These are phyloP conservation scores for Drosophila mettleri DNA, from an alignment of 2,888 invertebrate species.

Conservation along the genomic window DNA sequence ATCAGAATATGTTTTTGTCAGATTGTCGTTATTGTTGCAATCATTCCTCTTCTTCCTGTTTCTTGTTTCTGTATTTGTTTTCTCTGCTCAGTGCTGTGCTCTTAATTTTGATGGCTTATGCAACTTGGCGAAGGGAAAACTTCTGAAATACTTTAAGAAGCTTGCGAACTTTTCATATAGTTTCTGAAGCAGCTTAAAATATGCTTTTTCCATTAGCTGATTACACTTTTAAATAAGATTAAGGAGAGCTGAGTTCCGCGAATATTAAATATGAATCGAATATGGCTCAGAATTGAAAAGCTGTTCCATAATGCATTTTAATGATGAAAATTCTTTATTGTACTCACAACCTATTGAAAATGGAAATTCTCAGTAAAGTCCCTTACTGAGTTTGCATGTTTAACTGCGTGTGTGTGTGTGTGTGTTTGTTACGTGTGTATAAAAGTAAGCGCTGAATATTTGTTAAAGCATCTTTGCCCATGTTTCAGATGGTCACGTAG, in stretches of 20 bases:
- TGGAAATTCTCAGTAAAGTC: too few species aligned
- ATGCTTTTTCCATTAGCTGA: not conserved
- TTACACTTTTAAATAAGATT: not conserved
- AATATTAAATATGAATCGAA: not conserved
- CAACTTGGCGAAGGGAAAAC: conserved; percentile 6
- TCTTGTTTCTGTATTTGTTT: not conserved
- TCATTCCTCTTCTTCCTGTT: conserved; percentile 15
- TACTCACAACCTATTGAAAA: too few species aligned
- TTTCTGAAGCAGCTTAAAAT: not conserved
- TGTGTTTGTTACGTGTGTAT: too few species aligned
- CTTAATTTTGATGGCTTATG: conserved; percentile 11
- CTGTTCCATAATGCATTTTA: not conserved
- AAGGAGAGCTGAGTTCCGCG: not conserved
- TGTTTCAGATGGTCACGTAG: not conserved
- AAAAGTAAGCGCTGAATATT: not conserved
- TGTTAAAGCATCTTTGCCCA: not conserved
- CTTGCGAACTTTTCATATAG: not conserved
- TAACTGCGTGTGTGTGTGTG: too few species aligned
- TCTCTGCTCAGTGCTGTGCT: conserved; percentile 2
- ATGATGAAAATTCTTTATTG: not conserved
- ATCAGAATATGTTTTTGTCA: conserved; percentile 35
- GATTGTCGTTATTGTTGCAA: conserved; percentile 33
- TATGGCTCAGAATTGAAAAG: not conserved
- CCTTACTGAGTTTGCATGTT: too few species aligned
- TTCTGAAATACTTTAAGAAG: not conserved